phyloP scores from a whole-genome alignment of 2,113 vertebrate species.

The Protomyctophum bolini region DNA sequence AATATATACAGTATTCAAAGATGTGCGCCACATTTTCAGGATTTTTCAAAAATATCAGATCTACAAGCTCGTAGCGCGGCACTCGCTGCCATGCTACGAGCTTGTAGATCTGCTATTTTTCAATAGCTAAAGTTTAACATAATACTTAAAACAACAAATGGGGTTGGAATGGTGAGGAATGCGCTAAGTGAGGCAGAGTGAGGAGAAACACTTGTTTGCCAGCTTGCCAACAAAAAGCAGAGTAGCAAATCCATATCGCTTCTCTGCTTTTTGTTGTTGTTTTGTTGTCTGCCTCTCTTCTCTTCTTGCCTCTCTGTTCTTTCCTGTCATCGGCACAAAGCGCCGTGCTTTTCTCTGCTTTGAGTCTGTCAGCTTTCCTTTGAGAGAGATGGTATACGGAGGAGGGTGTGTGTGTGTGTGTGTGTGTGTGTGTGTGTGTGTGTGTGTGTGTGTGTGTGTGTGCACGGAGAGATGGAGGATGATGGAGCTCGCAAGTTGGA shows the following conservation, averaged over 20 bases:
- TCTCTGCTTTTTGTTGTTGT: background rate
- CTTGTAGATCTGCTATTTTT: too few relatives aligned
- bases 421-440: background rate
- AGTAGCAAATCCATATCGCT: background rate
- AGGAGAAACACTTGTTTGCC: constrained; percentile 17
- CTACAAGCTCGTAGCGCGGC: too few relatives aligned
- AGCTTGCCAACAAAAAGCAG: too few relatives aligned
- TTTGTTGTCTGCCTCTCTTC: constrained; percentile 1
- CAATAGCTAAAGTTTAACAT: too few relatives aligned
- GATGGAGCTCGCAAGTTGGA: constrained; percentile 48
- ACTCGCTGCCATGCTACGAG: too few relatives aligned
- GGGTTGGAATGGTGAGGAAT: constrained; percentile 44
- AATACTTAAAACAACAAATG: background rate
- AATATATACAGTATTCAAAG: too few relatives aligned
- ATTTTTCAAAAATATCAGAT: too few relatives aligned
- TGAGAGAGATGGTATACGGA: constrained; percentile 34
- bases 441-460: background rate
- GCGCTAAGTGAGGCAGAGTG: constrained; percentile 22
- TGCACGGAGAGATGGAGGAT: constrained; percentile 34
- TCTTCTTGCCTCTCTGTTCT: constrained; percentile 16
- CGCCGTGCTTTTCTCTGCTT: constrained; percentile 29
- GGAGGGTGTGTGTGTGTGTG: constrained; percentile 3
- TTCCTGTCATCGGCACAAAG: background rate
- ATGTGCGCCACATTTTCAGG: too few relatives aligned
- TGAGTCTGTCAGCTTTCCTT: constrained; percentile 46